Base-by-base conservation (phyloP, 2,113 vertebrate genomes). In the Myocastor coypus region DNA sequence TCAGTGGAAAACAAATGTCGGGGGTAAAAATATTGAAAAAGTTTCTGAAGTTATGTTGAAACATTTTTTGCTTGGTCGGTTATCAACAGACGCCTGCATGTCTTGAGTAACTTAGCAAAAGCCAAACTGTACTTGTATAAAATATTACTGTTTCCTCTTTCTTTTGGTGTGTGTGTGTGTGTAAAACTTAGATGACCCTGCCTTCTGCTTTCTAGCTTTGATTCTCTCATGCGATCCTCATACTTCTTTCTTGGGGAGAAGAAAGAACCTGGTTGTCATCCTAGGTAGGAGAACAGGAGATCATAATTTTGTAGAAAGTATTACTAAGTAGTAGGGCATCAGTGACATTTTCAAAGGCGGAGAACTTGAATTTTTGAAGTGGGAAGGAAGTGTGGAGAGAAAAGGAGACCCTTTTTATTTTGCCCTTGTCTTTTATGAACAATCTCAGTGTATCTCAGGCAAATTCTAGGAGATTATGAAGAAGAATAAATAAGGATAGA, bases 1-100 rank as follows among this genome's bases (percentile, higher is more conserved):
- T 92, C 95, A 97, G 92, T 73, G 92, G 90, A 93, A 97, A 98
- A 97, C 34, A 91, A 96, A 96, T 96, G 87, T 96, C 88, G 94
- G 94, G 96, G 89, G 82, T 94, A 97, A 95, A 97, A 94, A 97
- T 97, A 98, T 92, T 96, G 93, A 94, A 97, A 98, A 97, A 19
- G 78, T 97, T 97, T 97, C 96, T 96, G 93, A 98, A 98, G 97
- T 97, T 96, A 98, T 98, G 97, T 96, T 98, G 97, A 98, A 98
- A 98, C 61, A 94, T 95, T 97, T 97, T 97, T 97, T 92, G 95
- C 97, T 98, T 97, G 85, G 98, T 98, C 59, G 71, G 97, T 98
- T 98, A 98, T 98, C 96, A 98, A 98, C 97, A 98, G 97, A 98
- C 64, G 96, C 86, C 95, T 98, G 93, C 90, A 88, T 64, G 63